A percentile compares a stretch with the other conserved stretches of the same genome.
phyloP scores from a whole-genome alignment of 2,888 invertebrate species.

The Aporophyla lueneburgensis region DNA sequence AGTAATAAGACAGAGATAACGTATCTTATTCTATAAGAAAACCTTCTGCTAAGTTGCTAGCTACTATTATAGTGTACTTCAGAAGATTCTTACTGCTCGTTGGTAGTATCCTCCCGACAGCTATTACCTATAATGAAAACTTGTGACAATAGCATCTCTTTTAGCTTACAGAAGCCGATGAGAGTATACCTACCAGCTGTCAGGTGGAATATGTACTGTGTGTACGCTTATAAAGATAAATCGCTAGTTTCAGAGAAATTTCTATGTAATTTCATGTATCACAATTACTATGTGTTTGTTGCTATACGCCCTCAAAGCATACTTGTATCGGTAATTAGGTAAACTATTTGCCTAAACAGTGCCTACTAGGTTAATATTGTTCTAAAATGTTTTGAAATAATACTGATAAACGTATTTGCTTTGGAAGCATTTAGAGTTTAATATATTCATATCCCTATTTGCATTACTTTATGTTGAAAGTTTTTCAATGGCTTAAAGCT shows the following conservation, averaged over 20 bases:
- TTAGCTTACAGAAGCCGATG: background rate
- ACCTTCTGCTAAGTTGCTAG: background rate
- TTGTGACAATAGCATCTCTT: background rate
- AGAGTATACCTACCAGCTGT: background rate
- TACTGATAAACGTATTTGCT: slow-evolving; percentile 5
- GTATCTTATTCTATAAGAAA: background rate
- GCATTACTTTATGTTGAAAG: too few relatives aligned
- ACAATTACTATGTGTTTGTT: background rate
- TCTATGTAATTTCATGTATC: background rate
- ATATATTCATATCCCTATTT: too few relatives aligned
- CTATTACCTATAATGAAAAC: background rate
- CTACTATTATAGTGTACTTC: slow-evolving; percentile 5
- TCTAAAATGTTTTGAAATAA: background rate
- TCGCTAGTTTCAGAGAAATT: slow-evolving; percentile 14
- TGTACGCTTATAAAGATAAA: background rate
- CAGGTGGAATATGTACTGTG: too few relatives aligned
- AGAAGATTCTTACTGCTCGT: slow-evolving; percentile 3
- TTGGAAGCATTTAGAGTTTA: slow-evolving; percentile 9
- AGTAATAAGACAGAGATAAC: background rate
- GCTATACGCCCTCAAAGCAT: slow-evolving; percentile 48
- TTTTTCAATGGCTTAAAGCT: too few relatives aligned
- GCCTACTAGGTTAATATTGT: background rate
- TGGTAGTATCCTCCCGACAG: background rate
- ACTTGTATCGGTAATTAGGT: slow-evolving; percentile 43
- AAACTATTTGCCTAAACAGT: slow-evolving; percentile 49